Evolutionary conservation across 2,888 invertebrate species (phyloP).

Genomic region (Thecophora atra): DNA sequence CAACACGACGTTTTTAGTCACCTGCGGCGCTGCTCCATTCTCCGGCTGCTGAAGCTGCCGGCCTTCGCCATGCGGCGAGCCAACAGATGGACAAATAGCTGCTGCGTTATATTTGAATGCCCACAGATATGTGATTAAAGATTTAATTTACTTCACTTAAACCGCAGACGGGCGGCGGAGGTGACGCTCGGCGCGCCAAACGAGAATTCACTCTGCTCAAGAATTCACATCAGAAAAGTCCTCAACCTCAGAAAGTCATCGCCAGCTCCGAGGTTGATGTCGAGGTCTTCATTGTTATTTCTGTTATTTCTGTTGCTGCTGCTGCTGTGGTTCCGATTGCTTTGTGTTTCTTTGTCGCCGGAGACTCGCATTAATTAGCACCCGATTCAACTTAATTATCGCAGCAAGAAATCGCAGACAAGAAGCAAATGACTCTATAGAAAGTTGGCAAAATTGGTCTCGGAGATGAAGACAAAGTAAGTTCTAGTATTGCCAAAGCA

Average conservation of each 20-base stretch:
- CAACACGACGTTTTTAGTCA: conserved; percentile 29
- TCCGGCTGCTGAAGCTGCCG: background rate
- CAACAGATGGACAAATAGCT: no score
- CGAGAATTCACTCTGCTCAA: no score
- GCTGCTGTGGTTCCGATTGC: background rate
- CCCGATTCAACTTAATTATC: conserved; percentile 31
- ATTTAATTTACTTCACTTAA: no score
- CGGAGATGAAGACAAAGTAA: conserved; percentile 22
- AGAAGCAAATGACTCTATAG: background rate
- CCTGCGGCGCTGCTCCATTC: conserved; percentile 15
- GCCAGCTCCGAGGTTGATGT: background rate
- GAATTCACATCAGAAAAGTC: no score
- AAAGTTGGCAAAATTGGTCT: no score
- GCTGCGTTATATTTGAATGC: no score
- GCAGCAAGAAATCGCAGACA: background rate
- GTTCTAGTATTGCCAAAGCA: no score
- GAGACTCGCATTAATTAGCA: conserved; percentile 25
- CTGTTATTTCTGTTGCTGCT: background rate
- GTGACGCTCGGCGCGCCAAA: no score
- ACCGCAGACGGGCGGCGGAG: no score
- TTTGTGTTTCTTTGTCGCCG: background rate
- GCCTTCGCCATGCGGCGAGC: background rate
- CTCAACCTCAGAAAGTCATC: conserved; percentile 27
- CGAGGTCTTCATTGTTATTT: background rate
- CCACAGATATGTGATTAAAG: no score